A percentile compares a stretch with the other conserved stretches of the same genome.
phyloP scores from a whole-genome alignment of 2,113 vertebrate species.

The Bettongia penicillata region DNA sequence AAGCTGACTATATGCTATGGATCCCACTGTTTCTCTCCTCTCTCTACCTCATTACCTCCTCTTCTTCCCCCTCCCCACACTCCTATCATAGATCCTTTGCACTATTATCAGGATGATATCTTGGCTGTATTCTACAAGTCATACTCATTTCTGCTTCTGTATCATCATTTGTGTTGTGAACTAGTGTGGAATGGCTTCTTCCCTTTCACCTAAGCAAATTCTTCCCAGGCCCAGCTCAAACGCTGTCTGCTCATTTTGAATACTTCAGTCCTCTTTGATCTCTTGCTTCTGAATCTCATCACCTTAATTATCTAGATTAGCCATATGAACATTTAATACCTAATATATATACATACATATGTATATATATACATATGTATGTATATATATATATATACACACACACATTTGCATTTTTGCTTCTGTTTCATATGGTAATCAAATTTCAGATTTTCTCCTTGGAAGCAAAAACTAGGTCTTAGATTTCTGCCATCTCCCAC shows the following conservation, averaged over 20 bases:
- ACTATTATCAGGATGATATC: background rate
- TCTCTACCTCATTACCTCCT: background rate
- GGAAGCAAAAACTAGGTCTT: background rate
- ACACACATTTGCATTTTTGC: background rate
- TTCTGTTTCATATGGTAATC: background rate
- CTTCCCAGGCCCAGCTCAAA: background rate
- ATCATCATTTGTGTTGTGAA: background rate
- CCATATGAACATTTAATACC: background rate
- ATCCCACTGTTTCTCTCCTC: background rate
- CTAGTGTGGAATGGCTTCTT: background rate
- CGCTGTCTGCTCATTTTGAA: background rate
- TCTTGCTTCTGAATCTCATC: background rate
- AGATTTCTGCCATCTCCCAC: background rate
- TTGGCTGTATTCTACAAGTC: background rate
- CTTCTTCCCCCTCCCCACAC: background rate
- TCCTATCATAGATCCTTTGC: background rate
- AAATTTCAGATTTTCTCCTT: background rate
- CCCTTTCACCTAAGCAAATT: background rate
- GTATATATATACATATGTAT: too few relatives aligned
- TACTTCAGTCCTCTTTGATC: background rate
- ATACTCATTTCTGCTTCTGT: background rate
- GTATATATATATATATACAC: too few relatives aligned
- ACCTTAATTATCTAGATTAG: background rate
- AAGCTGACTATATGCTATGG: background rate
- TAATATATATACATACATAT: too few relatives aligned